Evolutionary conservation across 2,888 invertebrate genomes (phyloP), one percentile per base, ranked within the genome.

Genomic region (Pilophorus perplexus): DNA sequence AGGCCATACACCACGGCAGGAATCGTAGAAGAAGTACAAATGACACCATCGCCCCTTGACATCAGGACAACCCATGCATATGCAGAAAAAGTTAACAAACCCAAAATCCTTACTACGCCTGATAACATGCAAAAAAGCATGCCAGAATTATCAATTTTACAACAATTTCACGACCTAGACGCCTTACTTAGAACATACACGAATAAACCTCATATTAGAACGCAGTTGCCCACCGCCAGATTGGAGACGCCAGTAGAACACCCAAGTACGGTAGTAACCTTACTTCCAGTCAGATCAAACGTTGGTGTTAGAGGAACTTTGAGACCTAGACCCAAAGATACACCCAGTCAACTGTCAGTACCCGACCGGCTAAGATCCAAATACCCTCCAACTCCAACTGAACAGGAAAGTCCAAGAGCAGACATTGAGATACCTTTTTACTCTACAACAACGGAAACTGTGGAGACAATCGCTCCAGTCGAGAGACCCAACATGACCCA

Each of bases 221-320:
- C 27, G 40, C 54, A 42, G 22, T 57, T 33, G 1, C 70, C 72
- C 12, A 55, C 44, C 38, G 38, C 25, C 20, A 50, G 18, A 66
- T 66, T 23, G 57, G 62, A 59, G 71, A 68, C 4, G 12, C 62
- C 48, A 16, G 14, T 42, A 27, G 12, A 23, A 25, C 14, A 5
- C 69, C 71, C 57, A 40, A 64, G 60, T 10, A 81, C 72, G 16
- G 66, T 85, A 18, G 83, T 84, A 1, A 90, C 89, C 0, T 76
- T 90, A 42, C 78, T 89, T 66, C 90, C 90, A 1, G 89, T 85
- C 0, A 86, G 89, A 74, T 90, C 90, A 1, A 90, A 90, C 76
- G 84, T 88, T 0, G 89, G 89, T 0, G 82, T 89, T 3, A 85
- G 85, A 66, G 79, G 87, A 69, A 88, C 88, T 0, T 78, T 89